Conservation (phyloP, 2,113 vertebrate genomes). For the Condylura cristata region DNA sequence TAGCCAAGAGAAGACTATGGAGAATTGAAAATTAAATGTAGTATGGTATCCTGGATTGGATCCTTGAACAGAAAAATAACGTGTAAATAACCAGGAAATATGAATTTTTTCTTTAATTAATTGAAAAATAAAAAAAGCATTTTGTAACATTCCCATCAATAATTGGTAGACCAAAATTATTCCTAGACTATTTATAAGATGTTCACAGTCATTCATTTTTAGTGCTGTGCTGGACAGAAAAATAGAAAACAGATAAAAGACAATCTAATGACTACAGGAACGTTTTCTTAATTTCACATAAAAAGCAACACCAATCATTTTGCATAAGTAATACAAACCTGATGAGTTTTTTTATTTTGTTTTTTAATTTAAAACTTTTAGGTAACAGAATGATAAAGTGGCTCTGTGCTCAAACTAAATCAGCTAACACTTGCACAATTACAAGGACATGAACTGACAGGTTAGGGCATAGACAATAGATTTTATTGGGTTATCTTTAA, state of each 20-base stretch:
- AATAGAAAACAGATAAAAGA: conserved; percentile 24
- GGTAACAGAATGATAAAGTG: not conserved
- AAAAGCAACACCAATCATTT: conserved; percentile 35
- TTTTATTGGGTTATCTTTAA: not conserved
- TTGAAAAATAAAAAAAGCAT: conserved; percentile 18
- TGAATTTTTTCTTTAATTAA: not conserved
- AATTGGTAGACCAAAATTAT: conserved; percentile 33
- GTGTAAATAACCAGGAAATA: not conserved
- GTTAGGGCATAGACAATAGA: not conserved
- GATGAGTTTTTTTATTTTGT: no score
- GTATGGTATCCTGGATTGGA: not conserved
- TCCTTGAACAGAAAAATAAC: not conserved
- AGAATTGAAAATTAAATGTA: not conserved
- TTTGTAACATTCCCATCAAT: not conserved
- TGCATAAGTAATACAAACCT: not conserved
- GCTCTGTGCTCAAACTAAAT: not conserved
- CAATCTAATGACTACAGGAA: not conserved
- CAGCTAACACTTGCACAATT: not conserved
- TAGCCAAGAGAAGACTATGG: not conserved
- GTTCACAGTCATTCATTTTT: conserved; percentile 1
- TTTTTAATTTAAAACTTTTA: not conserved
- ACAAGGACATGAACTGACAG: not conserved
- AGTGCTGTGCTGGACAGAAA: conserved; percentile 35
- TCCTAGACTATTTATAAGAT: not conserved
- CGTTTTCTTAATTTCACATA: conserved; percentile 8